Conservation (phyloP, 2,888 invertebrate genomes). For the Acanthosepion lycidas region DNA sequence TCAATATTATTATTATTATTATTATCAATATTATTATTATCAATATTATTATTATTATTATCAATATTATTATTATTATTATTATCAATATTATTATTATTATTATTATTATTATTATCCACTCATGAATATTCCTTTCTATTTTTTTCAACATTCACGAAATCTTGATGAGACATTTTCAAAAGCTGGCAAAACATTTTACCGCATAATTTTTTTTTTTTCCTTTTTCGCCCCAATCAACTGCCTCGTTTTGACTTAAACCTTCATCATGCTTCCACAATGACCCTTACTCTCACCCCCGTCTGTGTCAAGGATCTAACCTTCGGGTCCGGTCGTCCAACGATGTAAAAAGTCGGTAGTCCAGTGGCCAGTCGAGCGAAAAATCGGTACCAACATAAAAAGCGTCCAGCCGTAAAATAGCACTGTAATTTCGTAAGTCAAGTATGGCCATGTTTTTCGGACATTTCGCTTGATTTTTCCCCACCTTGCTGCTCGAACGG, state of each 20-base stretch:
- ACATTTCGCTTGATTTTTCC: constrained; percentile 13
- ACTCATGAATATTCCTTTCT: neutral
- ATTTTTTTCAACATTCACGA: neutral
- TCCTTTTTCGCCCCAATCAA: neutral
- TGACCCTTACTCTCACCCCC: neutral
- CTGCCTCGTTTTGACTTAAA: neutral
- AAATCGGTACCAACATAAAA: neutral
- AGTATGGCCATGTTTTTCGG: constrained; percentile 9
- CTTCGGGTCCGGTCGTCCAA: neutral
- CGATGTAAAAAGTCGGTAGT: neutral
- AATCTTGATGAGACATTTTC: neutral
- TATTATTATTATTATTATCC: too few relatives aligned
- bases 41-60: too few relatives aligned
- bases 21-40: too few relatives aligned
- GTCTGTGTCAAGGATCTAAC: neutral
- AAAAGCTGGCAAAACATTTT: neutral
- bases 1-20: too few relatives aligned
- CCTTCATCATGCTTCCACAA: neutral
- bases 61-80: too few relatives aligned
- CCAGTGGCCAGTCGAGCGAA: neutral
- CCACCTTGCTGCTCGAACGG: neutral
- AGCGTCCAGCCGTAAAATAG: neutral
- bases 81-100: too few relatives aligned
- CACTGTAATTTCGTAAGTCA: neutral
- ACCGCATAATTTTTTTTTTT: neutral